Evolutionary conservation across 1,140 invertebrate species (phyloP), one percentile per base, ranked within the genome.

Genomic region (Zaprionus ornatus): DNA sequence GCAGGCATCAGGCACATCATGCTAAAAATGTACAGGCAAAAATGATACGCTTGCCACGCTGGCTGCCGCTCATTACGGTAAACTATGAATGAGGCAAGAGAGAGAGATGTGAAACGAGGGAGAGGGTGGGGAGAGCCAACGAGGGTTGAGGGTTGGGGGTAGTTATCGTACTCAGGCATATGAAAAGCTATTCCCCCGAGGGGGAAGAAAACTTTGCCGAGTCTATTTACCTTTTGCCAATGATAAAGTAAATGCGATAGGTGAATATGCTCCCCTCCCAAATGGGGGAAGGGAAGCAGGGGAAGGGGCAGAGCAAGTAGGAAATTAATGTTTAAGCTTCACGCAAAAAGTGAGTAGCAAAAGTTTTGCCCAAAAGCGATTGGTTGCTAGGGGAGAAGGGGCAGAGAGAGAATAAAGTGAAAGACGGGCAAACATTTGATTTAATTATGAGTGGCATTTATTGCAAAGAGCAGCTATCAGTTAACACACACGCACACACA

Each of bases 371-470:
- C 45, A 69, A 29, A 48, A 55, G 25, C 5, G 9, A 60, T n/a
- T 10, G 23, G 6, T 1, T 17, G 32, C 1, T 0, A 60, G 27
- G 42, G 27, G 6, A 29, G 55, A 17, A 19, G 60, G 45, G 12
- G 1, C 32, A 42, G 17, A 15, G 17, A 1, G 65, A 9, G 50
- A 68, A 55, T 54, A 35, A 74, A 54, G 40, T 70, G 66, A 50
- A 25, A 61, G 77, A 76, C 84, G 86, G 91, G 82, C 91, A 92
- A 90, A 91, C 87, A 91, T 91, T 91, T 92, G 91, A 92, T 92
- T 92, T 92, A 92, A 92, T 92, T 92, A 92, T 92, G 91, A 92
- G 91, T 92, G 91, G 91, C 91, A 92, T 90, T 91, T 91, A 91
- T 91, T 77, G 78, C 85, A 67, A 76, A 82, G 77, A 88, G 85